phyloP scores from a whole-genome alignment of 2,888 invertebrate genomes.

The Habroteleia sp. region DNA sequence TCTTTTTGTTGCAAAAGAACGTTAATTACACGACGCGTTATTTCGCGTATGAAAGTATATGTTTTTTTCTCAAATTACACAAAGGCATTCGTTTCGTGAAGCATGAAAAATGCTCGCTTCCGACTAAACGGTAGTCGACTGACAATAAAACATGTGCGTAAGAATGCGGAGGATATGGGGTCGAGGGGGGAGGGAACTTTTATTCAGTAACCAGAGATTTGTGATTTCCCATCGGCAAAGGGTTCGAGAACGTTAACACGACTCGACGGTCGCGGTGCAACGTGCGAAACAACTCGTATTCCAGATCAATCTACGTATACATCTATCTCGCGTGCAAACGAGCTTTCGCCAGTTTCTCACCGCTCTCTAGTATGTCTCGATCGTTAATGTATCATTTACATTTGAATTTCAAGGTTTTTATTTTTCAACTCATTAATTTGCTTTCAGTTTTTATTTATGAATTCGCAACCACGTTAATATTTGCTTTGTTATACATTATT shows the following conservation, averaged over 20 bases:
- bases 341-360: slow-evolving; percentile 60
- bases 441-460: too few species aligned
- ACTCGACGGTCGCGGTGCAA: slow-evolving; percentile 47
- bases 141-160: slow-evolving; percentile 52
- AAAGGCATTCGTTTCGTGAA: slow-evolving; percentile 44
- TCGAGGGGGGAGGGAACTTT: too few species aligned
- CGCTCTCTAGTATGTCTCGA: slow-evolving; percentile 47
- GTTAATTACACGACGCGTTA: slow-evolving; percentile 32
- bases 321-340: slow-evolving; percentile 23
- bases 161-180: slow-evolving; percentile 31
- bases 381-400: slow-evolving; percentile 30
- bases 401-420: slow-evolving; percentile 30
- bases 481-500: too few species aligned
- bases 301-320: slow-evolving; percentile 49
- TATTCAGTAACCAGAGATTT: slow-evolving; percentile 32
- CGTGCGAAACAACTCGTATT: slow-evolving; percentile 55
- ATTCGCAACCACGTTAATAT: too few species aligned
- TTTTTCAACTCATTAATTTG: too few species aligned
- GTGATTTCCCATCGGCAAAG: slow-evolving; percentile 49
- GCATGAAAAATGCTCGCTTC: slow-evolving; percentile 67
- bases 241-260: slow-evolving; percentile 54
- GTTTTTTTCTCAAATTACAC: slow-evolving; percentile 24
- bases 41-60: slow-evolving; percentile 33
- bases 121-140: slow-evolving; percentile 69
- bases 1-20: slow-evolving; percentile 15